A percentile compares a stretch with the other conserved stretches of the same genome.
Conservation (phyloP, 1,140 invertebrate genomes). For the Cydia amplana region DNA sequence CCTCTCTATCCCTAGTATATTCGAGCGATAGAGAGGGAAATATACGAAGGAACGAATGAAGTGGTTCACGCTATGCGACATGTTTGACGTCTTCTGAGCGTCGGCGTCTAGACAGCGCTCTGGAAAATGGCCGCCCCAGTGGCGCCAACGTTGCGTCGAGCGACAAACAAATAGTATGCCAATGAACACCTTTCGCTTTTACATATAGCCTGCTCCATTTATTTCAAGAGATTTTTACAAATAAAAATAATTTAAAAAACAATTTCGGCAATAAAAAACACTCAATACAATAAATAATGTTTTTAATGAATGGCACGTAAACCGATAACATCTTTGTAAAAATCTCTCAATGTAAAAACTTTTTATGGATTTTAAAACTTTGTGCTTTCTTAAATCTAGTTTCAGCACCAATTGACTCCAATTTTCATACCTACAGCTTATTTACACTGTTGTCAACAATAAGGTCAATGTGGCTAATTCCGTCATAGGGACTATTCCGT, state of each 20-base stretch:
- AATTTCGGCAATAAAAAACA: not conserved
- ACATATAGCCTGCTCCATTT: not conserved
- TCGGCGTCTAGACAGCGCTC: too few species aligned
- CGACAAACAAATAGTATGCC: too few species aligned
- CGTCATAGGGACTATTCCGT: too few species aligned
- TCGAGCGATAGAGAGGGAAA: too few species aligned
- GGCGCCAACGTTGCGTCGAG: too few species aligned
- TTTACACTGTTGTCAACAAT: not conserved
- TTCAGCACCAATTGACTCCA: slow-evolving; percentile 10
- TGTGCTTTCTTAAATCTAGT: not conserved
- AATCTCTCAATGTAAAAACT: not conserved
- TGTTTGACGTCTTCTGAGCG: too few species aligned
- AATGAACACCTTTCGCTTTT: too few species aligned
- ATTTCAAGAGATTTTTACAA: slow-evolving; percentile 1
- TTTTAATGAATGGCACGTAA: not conserved
- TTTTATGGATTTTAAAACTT: not conserved
- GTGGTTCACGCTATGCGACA: too few species aligned
- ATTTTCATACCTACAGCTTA: slow-evolving; percentile 1
- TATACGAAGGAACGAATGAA: too few species aligned
- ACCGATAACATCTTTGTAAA: not conserved
- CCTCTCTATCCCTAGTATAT: too few species aligned
- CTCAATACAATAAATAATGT: not conserved
- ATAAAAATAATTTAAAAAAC: not conserved
- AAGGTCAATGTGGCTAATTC: too few species aligned
- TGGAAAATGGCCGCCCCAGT: too few species aligned